Evolutionary conservation across 2,797 vertebrate species (phyloP), one percentile per base, ranked within the genome.

Genomic region (Macroramphosus scolopax): DNA sequence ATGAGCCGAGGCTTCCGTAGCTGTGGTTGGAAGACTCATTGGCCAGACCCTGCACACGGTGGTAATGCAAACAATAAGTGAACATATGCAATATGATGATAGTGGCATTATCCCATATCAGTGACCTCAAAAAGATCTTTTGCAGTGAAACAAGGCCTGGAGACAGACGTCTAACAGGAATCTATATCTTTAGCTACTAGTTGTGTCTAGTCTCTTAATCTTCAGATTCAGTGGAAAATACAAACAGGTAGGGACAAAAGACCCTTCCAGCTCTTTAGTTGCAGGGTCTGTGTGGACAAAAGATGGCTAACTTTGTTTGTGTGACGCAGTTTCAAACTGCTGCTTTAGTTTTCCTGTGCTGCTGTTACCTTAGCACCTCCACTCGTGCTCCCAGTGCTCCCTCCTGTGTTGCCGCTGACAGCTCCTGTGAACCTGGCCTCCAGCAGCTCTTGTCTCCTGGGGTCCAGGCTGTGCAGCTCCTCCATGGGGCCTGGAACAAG

Each of bases 11-110:
- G 68, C 96, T 99, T 86, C 97, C 96, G 41, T 97, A 98, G 88
- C 97, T 99, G 87, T 99, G 96, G 89, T 98, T 98, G 33, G 96
- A 98, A 64, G 94, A 97, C 86, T 99, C 97, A 51, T 97, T 98
- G 82, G 94, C 94, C 82, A 97, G 92, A 63, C 94, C 94, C 96
- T 99, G 11, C 57, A 48, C 15, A 62, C 17, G 8, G 20, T n/a
- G 6, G 20, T 6, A 63, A 74, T 9, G 1, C n/a, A 47, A 57
- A 60, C 46, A 35, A 33, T n/a, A n/a, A 22, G 20, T 22, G 3
- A 22, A 22, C 20, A 6, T 22, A 22, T 6, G 20, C 20, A 22
- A 22, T 22, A 22, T n/a, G n/a, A n/a, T n/a, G n/a, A n/a, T n/a
- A n/a, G n/a, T n/a, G n/a, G n/a, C n/a, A n/a, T n/a, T n/a, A n/a